Evolutionary conservation across 1,140 invertebrate species (phyloP).

Genomic region (Apis mellifera): Amel_HAv3.1 CM009938.2:11722001-11722500

Average conservation of each 20-base stretch:
- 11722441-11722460: neutral
- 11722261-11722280: slow-evolving; percentile 3
- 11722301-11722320: neutral
- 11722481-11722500: slow-evolving; percentile 2
- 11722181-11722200: neutral
- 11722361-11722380: neutral
- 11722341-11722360: slow-evolving; percentile 9
- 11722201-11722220: neutral
- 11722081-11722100: slow-evolving; percentile 1
- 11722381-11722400: slow-evolving; percentile 7
- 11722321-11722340: slow-evolving; percentile 8
- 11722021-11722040: neutral
- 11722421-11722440: neutral
- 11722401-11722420: neutral
- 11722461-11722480: slow-evolving; percentile 1
- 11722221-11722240: slow-evolving; percentile 26
- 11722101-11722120: slow-evolving; percentile 47
- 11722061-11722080: slow-evolving; percentile 2
- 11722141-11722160: slow-evolving; percentile 66
- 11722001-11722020: neutral
- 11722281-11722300: neutral
- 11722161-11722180: slow-evolving; percentile 6
- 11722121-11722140: slow-evolving; percentile 48
- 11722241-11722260: slow-evolving; percentile 21
- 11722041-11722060: neutral